Conservation (phyloP, 2,888 invertebrate genomes). For the Autographa gamma region DNA sequence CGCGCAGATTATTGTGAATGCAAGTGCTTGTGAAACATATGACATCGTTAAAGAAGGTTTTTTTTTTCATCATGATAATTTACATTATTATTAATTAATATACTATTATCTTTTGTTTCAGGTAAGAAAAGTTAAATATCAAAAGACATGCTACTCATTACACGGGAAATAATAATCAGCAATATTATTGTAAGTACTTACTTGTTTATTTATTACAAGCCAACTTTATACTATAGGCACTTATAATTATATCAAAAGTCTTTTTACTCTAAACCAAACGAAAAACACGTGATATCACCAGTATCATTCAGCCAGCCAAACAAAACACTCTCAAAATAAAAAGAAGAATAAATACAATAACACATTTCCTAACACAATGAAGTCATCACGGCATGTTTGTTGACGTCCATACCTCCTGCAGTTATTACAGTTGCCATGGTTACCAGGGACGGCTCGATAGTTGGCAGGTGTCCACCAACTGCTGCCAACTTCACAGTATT, state of each 20-base stretch:
- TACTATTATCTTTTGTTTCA: neutral
- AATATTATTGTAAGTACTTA: neutral
- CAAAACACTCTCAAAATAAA: neutral
- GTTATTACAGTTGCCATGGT: constrained; percentile 7
- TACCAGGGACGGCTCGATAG: constrained; percentile 30
- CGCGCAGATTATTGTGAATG: constrained; percentile 21
- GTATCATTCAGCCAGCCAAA: neutral
- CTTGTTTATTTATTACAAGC: neutral
- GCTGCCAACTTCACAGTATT: constrained; percentile 37
- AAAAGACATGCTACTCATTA: neutral
- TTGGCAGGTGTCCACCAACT: constrained; percentile 43
- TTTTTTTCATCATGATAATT: neutral
- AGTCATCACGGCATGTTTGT: constrained; percentile 39
- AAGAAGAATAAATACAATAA: neutral
- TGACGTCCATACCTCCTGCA: constrained; percentile 10
- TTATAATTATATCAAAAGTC: no score
- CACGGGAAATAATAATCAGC: neutral
- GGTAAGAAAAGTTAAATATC: neutral
- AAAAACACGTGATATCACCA: neutral
- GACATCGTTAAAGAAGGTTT: neutral
- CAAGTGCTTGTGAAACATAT: neutral
- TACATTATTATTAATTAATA: no score
- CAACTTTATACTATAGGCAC: no score
- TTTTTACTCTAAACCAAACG: neutral
- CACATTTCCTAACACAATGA: constrained; percentile 22